A percentile compares a stretch with the other conserved stretches of the same genome.
phyloP scores from a whole-genome alignment of 2,113 vertebrate genomes.

The Anolis carolinensis region DNA sequence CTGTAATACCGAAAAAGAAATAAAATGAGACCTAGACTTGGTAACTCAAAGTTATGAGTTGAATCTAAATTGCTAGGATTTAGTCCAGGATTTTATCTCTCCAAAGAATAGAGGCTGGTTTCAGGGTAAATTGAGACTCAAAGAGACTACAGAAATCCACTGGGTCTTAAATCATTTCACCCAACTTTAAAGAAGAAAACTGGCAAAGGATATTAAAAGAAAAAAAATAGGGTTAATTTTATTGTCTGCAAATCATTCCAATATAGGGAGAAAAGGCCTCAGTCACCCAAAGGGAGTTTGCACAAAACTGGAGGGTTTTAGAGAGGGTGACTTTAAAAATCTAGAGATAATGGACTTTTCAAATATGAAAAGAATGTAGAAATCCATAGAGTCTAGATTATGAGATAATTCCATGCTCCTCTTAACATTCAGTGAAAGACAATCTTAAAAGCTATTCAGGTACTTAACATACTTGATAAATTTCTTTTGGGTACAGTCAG shows the following conservation, averaged over 20 bases:
- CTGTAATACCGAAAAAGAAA: not conserved
- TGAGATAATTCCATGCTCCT: not conserved
- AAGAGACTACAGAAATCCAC: not conserved
- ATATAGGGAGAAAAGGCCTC: too few relatives aligned
- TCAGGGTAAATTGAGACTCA: not conserved
- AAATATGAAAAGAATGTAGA: not conserved
- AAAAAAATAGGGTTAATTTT: not conserved
- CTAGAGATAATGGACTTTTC: not conserved
- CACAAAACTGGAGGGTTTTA: not conserved
- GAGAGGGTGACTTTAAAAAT: not conserved
- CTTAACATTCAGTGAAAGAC: not conserved
- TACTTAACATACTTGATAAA: not conserved
- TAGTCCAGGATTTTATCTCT: not conserved
- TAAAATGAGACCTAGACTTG: not conserved
- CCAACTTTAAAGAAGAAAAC: not conserved
- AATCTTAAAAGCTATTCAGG: not conserved
- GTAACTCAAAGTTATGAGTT: not conserved
- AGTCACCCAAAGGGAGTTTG: not conserved
- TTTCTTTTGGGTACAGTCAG: not conserved
- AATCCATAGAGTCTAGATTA: not conserved
- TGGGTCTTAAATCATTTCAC: not conserved
- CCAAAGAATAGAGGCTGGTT: not conserved
- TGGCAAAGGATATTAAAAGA: not conserved
- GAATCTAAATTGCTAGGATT: not conserved
- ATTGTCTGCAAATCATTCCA: not conserved